Evolutionary conservation across 2,797 vertebrate genomes (phyloP).

Genomic region (Oreochromis grahami): DNA sequence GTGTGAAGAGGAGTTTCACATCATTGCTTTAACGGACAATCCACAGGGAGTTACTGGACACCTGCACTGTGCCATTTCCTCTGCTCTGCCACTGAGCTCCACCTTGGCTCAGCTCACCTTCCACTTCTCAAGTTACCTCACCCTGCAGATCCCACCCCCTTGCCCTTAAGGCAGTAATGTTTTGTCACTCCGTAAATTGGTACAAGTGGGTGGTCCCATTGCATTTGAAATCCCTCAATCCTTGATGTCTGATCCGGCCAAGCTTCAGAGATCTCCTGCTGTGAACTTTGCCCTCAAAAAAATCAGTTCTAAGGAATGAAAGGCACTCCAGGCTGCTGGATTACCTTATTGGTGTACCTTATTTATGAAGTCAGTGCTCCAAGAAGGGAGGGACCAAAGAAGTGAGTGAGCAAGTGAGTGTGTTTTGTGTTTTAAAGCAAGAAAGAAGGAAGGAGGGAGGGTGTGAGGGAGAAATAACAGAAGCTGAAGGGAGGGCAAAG

Average conservation of each 20-base stretch:
- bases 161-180: slow-evolving; percentile 37
- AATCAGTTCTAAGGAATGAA: slow-evolving; percentile 83
- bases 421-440: slow-evolving; percentile 53
- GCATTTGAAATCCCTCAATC: slow-evolving; percentile 19
- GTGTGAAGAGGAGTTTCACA: neutral
- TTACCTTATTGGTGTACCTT: slow-evolving; percentile 65
- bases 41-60: slow-evolving; percentile 47
- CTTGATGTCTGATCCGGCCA: slow-evolving; percentile 22
- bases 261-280: slow-evolving; percentile 70
- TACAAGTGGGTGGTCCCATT: neutral
- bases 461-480: slow-evolving; percentile 41
- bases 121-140: slow-evolving; percentile 66
- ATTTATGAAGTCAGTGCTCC: slow-evolving; percentile 72
- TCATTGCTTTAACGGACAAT: slow-evolving; percentile 27
- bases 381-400: slow-evolving; percentile 64
- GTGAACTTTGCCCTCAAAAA: slow-evolving; percentile 76
- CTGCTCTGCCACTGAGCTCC: slow-evolving; percentile 40
- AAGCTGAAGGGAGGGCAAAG: slow-evolving; percentile 33
- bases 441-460: slow-evolving; percentile 13
- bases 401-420: slow-evolving; percentile 15
- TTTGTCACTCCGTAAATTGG: slow-evolving; percentile 39
- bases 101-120: slow-evolving; percentile 63
- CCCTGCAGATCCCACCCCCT: slow-evolving; percentile 28
- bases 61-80: slow-evolving; percentile 70
- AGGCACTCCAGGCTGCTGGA: slow-evolving; percentile 74